Base-by-base conservation (phyloP, 2,113 vertebrate species). In the Tor tambroides region DNA sequence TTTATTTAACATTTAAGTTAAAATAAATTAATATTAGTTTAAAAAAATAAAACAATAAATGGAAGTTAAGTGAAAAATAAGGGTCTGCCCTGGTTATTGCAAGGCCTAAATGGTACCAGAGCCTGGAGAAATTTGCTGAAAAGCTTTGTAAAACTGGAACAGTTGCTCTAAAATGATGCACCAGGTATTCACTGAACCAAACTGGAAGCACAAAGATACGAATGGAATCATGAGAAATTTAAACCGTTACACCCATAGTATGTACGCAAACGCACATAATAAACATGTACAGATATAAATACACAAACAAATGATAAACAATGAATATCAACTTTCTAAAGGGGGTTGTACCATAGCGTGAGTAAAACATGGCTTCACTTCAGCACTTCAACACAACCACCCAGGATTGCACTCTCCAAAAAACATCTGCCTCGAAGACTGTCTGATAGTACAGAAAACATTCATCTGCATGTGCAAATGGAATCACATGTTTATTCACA, bases 291-390 rank as follows among this genome's bases (percentile, higher is more conserved):
- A 49, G 41, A 49, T 76, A 76, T 46, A 76, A 76, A 76, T 76
- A 76, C 41, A 76, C 41, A 76, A 76, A 49, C 41, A 26, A 76
- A 46, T 28, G 41, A 76, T 76, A 49, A 76, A 49, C 74, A 76
- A 76, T 76, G 74, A 76, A 76, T 46, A 41, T 41, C 35, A 12
- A 5, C 35, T 74, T 74, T 74, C 71, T 74, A 41, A 41, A 54
- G 91, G 75, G 84, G 83, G 86, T 91, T 90, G 86, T 89, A 91
- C 80, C 75, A 19, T 82, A 54, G 71, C 80, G 85, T 91, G 89
- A 91, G 92, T 90, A 75, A 94, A 88, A 89, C 86, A 92, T 88
- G 89, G 88, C 91, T 88, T 92, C 86, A 92, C 89, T 87, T 90
- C 87, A 91, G 79, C 88, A 91, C 90, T 91, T 86, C 30, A 71